phyloP scores from a whole-genome alignment of 2,113 vertebrate genomes.

The Amphiprion percula region DNA sequence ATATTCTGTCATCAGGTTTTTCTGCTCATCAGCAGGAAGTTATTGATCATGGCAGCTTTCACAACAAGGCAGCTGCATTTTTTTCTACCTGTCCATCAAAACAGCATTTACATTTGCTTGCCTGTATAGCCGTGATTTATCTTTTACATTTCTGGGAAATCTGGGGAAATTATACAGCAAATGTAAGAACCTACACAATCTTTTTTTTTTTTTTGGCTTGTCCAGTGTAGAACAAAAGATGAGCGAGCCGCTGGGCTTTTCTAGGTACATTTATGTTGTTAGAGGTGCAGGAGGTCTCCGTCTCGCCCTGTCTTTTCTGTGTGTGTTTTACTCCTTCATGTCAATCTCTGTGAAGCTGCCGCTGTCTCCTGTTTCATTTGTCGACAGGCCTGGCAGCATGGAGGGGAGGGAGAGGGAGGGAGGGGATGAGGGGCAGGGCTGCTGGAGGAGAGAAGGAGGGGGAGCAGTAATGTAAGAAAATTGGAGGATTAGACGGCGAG shows the following conservation, averaged over 20 bases:
- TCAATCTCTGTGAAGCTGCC: constrained; percentile 70
- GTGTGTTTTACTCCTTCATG: constrained; percentile 71
- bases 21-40: constrained; percentile 72
- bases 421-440: not conserved
- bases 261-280: constrained; percentile 58
- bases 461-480: constrained; percentile 82
- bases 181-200: not conserved
- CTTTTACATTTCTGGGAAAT: constrained; percentile 4
- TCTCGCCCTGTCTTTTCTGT: constrained; percentile 46
- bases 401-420: constrained; percentile 7
- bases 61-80: constrained; percentile 33
- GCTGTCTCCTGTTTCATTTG: constrained; percentile 78
- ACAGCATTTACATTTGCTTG: constrained; percentile 18
- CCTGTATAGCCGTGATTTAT: not conserved
- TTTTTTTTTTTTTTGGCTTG: not conserved
- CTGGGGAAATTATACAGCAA: constrained; percentile 7
- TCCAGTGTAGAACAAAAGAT: constrained; percentile 41
- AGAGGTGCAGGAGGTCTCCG: constrained; percentile 56
- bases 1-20: constrained; percentile 72
- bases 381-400: constrained; percentile 62
- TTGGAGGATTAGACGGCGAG: constrained; percentile 83
- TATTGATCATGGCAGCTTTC: constrained; percentile 63
- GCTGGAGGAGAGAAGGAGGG: constrained; percentile 44
- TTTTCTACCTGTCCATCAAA: constrained; percentile 15
- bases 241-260: constrained; percentile 46